Base-by-base conservation (phyloP, 37 sponge, comb jelly and placozoan species). In the Ianthella basta region DNA sequence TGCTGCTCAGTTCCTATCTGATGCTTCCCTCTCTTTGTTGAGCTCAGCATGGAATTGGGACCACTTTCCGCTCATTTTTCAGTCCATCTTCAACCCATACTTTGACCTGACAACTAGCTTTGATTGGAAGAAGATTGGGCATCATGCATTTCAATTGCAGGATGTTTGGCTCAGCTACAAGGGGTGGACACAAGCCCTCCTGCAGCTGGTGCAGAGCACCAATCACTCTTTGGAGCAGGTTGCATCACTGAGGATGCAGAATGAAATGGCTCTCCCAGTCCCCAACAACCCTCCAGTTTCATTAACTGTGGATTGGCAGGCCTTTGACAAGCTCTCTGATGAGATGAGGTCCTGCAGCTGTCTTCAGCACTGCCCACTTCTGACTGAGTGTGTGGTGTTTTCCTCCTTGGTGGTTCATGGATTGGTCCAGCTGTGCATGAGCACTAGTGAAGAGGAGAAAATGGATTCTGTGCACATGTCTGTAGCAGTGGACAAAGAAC, bases 361-460 rank as follows among this genome's bases (percentile, higher is more conserved):
- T 23, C 54, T 75, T 41, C 53, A 75, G 53, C 21, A 53, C 78
- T 75, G 78, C 39, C 78, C 78, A 24, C n/a, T 75, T 24, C 40
- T 75, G 78, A 75, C 78, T 21, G 78, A 75, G 53, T 75, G 78
- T 53, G n/a, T 75, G 21, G 78, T 75, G 78, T 69, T 69, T 16
- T 53, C 78, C 54, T 18, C 38, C 21, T 21, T 75, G 37, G 78
- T 75, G 78, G 37, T 75, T 15, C 44, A 36, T 19, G 44, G n/a
- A 3, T 4, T 75, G 8, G 54, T 19, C 15, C 78, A 75, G 20
- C 18, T 50, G 1, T 75, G 78, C 38, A 41, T 6, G 1, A 32
- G 15, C 38, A 50, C 53, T 25, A 25, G 3, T 19, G 78, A 75
- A 3, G 53, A 50, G 2, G 54, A 19, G 0, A 1, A 39, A 23